Evolutionary conservation across 1,140 invertebrate species (phyloP).

Genomic region (Semibalanus balanoides): DNA sequence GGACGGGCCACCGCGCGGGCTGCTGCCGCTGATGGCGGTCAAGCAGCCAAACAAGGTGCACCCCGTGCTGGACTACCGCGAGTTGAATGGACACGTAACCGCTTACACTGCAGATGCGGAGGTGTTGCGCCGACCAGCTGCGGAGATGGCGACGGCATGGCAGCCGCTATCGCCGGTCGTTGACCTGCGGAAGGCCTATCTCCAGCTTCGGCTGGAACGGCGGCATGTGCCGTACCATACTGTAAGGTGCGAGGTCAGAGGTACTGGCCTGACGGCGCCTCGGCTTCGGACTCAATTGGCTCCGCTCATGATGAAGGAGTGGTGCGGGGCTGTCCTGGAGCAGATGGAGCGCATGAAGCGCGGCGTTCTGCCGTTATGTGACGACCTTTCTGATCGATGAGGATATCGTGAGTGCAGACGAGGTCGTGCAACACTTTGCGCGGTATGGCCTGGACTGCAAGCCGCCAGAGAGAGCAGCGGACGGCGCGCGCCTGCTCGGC

Average conservation of each 20-base stretch:
- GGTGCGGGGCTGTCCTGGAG: neutral
- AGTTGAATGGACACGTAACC: slow-evolving; percentile 3
- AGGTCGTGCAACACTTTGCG: neutral
- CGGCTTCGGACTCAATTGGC: neutral
- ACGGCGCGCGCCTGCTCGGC: too few relatives aligned
- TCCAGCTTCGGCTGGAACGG: neutral
- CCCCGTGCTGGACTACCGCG: neutral
- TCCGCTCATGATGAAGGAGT: neutral
- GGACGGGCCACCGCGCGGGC: neutral
- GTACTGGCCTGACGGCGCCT: slow-evolving; percentile 1
- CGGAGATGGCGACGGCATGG: neutral
- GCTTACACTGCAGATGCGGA: slow-evolving; percentile 2
- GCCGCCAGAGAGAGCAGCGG: neutral
- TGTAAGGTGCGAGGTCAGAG: neutral
- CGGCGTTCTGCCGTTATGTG: neutral
- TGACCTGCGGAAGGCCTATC: slow-evolving; percentile 4
- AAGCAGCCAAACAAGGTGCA: too few relatives aligned
- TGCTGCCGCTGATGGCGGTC: neutral
- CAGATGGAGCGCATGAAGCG: neutral
- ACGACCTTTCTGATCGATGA: slow-evolving; percentile 3
- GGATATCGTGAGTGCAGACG: neutral
- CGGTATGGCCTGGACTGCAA: neutral
- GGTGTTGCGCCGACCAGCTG: slow-evolving; percentile 3
- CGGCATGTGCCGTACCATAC: neutral
- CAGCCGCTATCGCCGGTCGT: neutral